Conservation (phyloP, 2,888 invertebrate species). For the Coenonympha glycerion region DNA sequence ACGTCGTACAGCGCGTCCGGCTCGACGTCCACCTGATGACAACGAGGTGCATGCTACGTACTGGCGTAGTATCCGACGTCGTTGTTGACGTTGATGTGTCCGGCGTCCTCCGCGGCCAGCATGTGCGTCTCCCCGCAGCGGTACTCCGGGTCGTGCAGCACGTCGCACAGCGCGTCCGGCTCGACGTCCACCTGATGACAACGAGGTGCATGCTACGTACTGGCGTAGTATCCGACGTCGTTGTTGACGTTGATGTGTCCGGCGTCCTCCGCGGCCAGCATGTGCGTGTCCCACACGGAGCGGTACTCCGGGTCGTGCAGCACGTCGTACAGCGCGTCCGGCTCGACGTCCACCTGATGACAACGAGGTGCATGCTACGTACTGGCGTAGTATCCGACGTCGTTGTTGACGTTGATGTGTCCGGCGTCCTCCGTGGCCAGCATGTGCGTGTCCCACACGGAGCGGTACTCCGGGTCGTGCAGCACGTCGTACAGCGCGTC, state of each 20-base stretch:
- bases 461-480: slow-evolving; percentile 90
- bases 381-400: slow-evolving; percentile 90
- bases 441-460: slow-evolving; percentile 95
- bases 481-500: slow-evolving; percentile 91
- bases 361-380: neutral
- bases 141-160: slow-evolving; percentile 92
- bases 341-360: too few species aligned
- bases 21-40: too few species aligned
- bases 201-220: neutral
- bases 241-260: slow-evolving; percentile 94
- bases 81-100: slow-evolving; percentile 93
- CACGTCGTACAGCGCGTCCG: slow-evolving; percentile 91
- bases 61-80: slow-evolving; percentile 92
- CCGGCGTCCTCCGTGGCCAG: slow-evolving; percentile 90
- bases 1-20: too few species aligned
- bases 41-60: neutral
- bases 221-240: slow-evolving; percentile 92
- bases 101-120: slow-evolving; percentile 90
- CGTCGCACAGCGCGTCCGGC: slow-evolving; percentile 91
- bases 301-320: slow-evolving; percentile 92
- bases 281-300: slow-evolving; percentile 92
- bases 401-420: slow-evolving; percentile 93
- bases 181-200: too few species aligned
- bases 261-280: slow-evolving; percentile 90
- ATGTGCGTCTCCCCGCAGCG: slow-evolving; percentile 93